phyloP scores from a whole-genome alignment of 2,113 vertebrate genomes.

The Connochaetes taurinus region DNA sequence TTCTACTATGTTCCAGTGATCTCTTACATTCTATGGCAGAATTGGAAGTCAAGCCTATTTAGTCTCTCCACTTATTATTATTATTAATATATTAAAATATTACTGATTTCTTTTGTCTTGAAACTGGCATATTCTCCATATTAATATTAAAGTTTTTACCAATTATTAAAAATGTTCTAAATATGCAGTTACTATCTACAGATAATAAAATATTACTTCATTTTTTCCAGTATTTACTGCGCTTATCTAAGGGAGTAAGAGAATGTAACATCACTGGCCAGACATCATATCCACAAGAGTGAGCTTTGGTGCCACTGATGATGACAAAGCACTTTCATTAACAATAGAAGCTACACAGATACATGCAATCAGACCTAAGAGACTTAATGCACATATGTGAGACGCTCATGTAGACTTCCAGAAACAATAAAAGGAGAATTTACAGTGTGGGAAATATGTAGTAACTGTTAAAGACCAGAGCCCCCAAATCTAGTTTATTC shows the following conservation, averaged over 20 bases:
- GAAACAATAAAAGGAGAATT: conserved; percentile 4
- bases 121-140: background rate
- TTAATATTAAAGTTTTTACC: conserved; percentile 19
- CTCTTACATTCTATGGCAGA: background rate
- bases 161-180: conserved; percentile 15
- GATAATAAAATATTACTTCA: background rate
- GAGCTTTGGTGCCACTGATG: background rate
- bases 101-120: background rate
- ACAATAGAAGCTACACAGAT: background rate
- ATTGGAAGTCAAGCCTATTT: background rate
- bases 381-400: background rate
- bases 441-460: background rate
- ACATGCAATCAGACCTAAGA: background rate
- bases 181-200: background rate
- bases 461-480: background rate
- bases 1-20: background rate
- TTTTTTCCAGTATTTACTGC: background rate
- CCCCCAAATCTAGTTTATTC: background rate
- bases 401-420: background rate
- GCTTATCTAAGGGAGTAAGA: background rate
- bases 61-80: background rate
- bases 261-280: background rate
- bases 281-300: background rate
- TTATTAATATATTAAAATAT: background rate
- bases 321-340: background rate